phyloP scores from a whole-genome alignment of 2,888 invertebrate species.

The Cantharis lateralis region DNA sequence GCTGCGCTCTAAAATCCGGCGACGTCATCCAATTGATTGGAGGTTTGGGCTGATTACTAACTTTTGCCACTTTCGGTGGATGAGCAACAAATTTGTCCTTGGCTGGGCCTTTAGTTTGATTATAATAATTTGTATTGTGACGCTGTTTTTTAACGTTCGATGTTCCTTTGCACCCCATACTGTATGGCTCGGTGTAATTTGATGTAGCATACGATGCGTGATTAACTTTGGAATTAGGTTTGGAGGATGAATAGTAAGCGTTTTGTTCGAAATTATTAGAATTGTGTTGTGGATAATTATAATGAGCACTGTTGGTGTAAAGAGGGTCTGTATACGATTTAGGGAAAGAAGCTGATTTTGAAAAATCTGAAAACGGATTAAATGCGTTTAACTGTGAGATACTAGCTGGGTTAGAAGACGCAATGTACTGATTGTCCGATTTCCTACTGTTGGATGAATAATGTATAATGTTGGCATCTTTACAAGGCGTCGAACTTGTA shows the following conservation, averaged over 20 bases:
- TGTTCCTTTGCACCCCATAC: conserved; percentile 5
- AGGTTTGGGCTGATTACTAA: conserved; percentile 48
- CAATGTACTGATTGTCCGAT: conserved; percentile 6
- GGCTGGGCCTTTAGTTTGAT: conserved; percentile 8
- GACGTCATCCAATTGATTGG: conserved; percentile 69
- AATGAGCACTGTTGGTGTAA: conserved; percentile 48
- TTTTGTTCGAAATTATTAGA: conserved; percentile 19
- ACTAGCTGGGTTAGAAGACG: conserved; percentile 5
- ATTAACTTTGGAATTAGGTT: background rate
- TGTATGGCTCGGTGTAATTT: conserved; percentile 15
- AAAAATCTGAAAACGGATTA: conserved; percentile 45
- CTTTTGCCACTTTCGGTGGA: background rate
- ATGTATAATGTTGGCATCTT: conserved; percentile 4
- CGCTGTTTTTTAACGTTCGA: conserved; percentile 5
- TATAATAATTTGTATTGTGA: conserved; percentile 15
- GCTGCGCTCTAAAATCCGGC: conserved; percentile 56
- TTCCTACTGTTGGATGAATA: conserved; percentile 3
- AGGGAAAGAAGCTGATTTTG: conserved; percentile 34
- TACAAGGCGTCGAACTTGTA: background rate
- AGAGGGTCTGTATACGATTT: conserved; percentile 46
- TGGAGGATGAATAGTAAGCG: conserved; percentile 13
- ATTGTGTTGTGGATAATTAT: conserved; percentile 41
- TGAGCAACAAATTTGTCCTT: conserved; percentile 15
- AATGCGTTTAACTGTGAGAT: conserved; percentile 43
- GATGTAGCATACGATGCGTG: background rate